Conservation (phyloP, 1,140 invertebrate species). For the Meloidogyne floridensis region DNA sequence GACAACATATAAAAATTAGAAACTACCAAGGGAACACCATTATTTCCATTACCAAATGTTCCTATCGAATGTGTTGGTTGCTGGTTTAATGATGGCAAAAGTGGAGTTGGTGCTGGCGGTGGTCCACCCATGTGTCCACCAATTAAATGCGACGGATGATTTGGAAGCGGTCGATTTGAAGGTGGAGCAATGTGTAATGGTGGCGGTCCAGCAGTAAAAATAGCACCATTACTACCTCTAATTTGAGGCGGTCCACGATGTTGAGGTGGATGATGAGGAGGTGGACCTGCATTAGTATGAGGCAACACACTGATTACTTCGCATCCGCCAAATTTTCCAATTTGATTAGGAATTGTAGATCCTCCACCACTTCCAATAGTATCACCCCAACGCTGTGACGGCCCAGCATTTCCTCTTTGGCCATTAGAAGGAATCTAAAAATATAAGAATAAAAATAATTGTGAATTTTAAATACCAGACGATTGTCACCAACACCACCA, state of each 20-base stretch:
- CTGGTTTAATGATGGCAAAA: slow-evolving; percentile 19
- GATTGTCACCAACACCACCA: neutral
- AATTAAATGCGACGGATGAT: slow-evolving; percentile 4
- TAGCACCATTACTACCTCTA: neutral
- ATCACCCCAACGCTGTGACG: neutral
- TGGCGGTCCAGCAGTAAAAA: slow-evolving; percentile 13
- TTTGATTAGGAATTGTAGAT: neutral
- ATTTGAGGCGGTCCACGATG: slow-evolving; percentile 21
- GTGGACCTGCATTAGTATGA: neutral
- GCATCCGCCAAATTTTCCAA: slow-evolving; percentile 10
- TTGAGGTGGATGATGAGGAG: neutral
- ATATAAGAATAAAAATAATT: neutral
- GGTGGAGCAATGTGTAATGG: slow-evolving; percentile 13
- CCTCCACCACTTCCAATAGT: neutral
- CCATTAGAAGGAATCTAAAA: neutral
- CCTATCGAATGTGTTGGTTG: neutral
- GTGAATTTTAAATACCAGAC: neutral
- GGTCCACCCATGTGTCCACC: neutral
- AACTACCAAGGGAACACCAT: neutral
- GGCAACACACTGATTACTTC: neutral
- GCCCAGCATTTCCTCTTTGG: neutral
- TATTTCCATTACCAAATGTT: neutral
- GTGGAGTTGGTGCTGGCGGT: slow-evolving; percentile 18
- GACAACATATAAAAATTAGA: neutral
- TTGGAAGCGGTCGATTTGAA: neutral